These are phyloP conservation scores for Premnoplex brunnescens DNA, from an alignment of 2,797 vertebrate genomes.

Conservation along the genomic window DNA sequence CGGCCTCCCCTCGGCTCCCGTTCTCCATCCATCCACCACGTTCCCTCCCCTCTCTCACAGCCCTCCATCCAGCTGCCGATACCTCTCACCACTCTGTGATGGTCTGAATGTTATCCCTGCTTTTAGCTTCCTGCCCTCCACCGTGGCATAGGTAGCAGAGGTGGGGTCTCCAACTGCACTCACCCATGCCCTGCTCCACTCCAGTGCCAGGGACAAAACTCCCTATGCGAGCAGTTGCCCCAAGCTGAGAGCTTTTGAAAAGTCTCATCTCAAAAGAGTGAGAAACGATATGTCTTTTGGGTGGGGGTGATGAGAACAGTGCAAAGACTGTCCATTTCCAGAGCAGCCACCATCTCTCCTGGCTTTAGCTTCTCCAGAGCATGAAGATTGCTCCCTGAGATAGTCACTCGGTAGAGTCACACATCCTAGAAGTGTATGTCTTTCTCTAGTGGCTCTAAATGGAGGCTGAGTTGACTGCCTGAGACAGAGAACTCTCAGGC, in stretches of 20 bases:
- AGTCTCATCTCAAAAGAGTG: neutral
- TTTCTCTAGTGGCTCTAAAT: neutral
- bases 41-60: constrained; percentile 47
- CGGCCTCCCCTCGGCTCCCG: constrained; percentile 49
- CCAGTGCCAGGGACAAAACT: neutral
- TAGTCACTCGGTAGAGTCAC: neutral
- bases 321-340: neutral
- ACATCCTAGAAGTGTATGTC: fast-evolving
- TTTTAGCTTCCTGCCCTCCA: constrained; percentile 3
- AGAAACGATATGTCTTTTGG: neutral
- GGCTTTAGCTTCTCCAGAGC: neutral
- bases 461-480: neutral
- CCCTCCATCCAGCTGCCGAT: constrained; percentile 18
- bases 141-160: neutral
- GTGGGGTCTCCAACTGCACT: neutral
- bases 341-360: neutral
- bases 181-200: neutral
- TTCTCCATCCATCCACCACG: constrained; percentile 50
- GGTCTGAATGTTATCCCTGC: constrained; percentile 37
- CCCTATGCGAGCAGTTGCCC: neutral
- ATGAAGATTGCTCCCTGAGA: neutral
- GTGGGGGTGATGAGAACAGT: neutral
- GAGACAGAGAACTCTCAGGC: neutral
- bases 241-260: neutral
- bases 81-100: constrained; percentile 15